Percentiles rank a stretch among this genome's conserved stretches.
These are phyloP conservation scores for Pyrrhia umbra DNA, from an alignment of 2,888 invertebrate genomes.

Conservation along the genomic window DNA sequence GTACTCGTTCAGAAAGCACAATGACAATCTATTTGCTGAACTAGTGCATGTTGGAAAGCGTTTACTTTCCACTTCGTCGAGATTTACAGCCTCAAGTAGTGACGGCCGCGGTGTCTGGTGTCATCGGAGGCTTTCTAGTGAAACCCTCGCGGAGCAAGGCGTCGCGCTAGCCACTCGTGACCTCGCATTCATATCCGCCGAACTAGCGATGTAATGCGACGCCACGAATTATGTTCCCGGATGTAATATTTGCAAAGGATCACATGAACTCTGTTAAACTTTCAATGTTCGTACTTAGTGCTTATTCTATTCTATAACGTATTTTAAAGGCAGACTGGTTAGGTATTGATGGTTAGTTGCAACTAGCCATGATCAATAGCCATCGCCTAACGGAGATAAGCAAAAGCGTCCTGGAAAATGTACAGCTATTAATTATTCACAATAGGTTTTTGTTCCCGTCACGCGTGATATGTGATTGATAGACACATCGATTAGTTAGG, in stretches of 20 bases:
- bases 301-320: no score
- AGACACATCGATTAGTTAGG: conserved; percentile 38
- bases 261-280: not conserved
- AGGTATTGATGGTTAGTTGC: not conserved
- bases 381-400: not conserved
- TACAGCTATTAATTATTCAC: conserved; percentile 13
- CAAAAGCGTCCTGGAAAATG: conserved; percentile 9
- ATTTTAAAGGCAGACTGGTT: no score
- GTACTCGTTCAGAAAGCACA: conserved; percentile 54
- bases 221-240: conserved; percentile 46
- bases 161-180: conserved; percentile 70
- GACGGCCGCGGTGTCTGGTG: conserved; percentile 73
- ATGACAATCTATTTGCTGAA: conserved; percentile 63
- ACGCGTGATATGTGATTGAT: conserved; percentile 51
- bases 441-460: conserved; percentile 37
- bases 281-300: conserved; percentile 3
- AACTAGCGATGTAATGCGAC: conserved; percentile 55
- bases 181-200: conserved; percentile 69
- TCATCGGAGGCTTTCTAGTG: conserved; percentile 80
- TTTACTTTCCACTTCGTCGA: conserved; percentile 76
- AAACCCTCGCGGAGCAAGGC: conserved; percentile 65
- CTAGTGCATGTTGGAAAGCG: conserved; percentile 74
- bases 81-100: conserved; percentile 76
- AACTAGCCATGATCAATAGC: not conserved
- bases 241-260: conserved; percentile 39